Base-by-base conservation (phyloP, 2,888 invertebrate species). In the Aphelenchoides bicaudatus region DNA sequence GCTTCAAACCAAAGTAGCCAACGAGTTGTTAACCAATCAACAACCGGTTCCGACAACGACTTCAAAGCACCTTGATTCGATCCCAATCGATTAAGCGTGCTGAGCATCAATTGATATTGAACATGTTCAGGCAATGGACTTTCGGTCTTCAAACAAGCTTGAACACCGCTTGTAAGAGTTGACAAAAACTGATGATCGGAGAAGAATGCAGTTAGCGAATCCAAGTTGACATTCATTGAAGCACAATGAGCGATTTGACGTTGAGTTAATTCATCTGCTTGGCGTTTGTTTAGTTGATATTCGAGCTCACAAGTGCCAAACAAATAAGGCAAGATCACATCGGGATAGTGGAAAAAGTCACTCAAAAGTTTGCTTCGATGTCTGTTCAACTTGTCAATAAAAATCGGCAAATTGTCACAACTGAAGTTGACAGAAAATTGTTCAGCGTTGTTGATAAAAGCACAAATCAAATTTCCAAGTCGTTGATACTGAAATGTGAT, bases 1-100 rank as follows among this genome's bases (percentile, higher is more conserved):
- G 48, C 48, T 29, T 72, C 65, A 39, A 68, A 68, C 70, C 70
- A 65, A 3, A 16, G 3, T 10, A 34, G 16, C 65, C 65, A 65
- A 30, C 51, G 39, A 8, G 23, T 39, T 4, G 30, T 39, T 2
- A 68, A 16, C 65, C 65, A 65, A 21, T 49, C 47, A 1, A 51
- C 19, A n/a, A 3, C 37, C 39, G 37, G 21, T n/a, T 43, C n/a
- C 10, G 25, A 21, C 43, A 43, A 19, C 6, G 43, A 43, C 10
- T 43, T 10, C 16, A n/a, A n/a, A 43, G 16, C 43, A 8, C 21
- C 10, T 19, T 6, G 6, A 6, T 19, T 21, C 23, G 43, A 25
- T 10, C 21, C 25, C 43, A 43, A n/a, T 6, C 43, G 43, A 8
- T 43, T 25, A 25, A 43, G 43, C 10, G 43, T 43, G 10, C 16